phyloP scores from a whole-genome alignment of 2,888 invertebrate genomes.

The Ormyrus pomaceus region DNA sequence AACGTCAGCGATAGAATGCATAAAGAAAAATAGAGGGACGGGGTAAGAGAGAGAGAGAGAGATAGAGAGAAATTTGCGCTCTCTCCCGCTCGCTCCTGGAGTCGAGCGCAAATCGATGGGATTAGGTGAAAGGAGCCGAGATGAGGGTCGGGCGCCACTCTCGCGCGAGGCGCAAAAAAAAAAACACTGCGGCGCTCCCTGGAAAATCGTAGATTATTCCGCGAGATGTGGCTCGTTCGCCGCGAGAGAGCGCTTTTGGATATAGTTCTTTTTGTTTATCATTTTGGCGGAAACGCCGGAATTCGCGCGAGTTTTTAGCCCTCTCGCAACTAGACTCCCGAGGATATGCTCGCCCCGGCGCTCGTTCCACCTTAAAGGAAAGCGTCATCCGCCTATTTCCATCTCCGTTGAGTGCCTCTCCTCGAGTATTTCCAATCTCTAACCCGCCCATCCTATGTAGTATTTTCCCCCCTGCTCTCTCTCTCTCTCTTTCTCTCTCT shows the following conservation, averaged over 20 bases:
- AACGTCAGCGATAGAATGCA: no score
- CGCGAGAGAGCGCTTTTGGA: no score
- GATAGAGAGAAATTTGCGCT: conserved; percentile 4
- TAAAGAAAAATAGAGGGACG: neutral
- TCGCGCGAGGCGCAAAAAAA: no score
- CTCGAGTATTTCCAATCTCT: conserved; percentile 33
- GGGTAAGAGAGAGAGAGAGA: neutral
- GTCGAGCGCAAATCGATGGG: conserved; percentile 26
- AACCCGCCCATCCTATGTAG: conserved; percentile 23
- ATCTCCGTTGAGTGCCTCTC: conserved; percentile 11
- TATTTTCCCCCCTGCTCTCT: neutral
- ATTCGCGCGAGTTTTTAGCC: neutral
- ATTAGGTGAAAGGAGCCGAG: conserved; percentile 9
- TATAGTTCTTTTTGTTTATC: conserved; percentile 28
- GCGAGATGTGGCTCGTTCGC: neutral
- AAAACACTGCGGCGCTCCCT: no score
- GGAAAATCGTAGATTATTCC: conserved; percentile 38
- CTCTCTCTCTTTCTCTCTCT: neutral
- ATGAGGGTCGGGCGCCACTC: no score
- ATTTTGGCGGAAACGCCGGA: conserved; percentile 14
- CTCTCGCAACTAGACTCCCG: no score
- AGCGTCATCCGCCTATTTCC: conserved; percentile 37
- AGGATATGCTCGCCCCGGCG: neutral
- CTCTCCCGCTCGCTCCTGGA: neutral
- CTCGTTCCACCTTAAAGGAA: conserved; percentile 25